Conservation (phyloP, 2,888 invertebrate genomes). For the Scaptomyza tumidula region DNA sequence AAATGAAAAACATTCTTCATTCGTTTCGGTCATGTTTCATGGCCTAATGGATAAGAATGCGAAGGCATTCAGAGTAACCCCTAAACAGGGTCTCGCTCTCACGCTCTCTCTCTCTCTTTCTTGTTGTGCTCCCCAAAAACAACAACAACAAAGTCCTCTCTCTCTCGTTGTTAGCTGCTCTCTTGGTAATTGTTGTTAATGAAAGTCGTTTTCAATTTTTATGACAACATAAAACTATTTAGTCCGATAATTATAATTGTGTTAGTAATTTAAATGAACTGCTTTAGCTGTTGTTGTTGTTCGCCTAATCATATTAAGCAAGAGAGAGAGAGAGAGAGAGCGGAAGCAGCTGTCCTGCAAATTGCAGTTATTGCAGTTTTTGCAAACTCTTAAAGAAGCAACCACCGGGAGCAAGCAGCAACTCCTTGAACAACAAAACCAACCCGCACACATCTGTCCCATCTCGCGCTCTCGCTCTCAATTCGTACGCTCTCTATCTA, state of each 20-base stretch:
- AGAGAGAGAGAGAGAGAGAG: background rate
- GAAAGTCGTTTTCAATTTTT: constrained; percentile 39
- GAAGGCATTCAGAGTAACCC: constrained; percentile 51
- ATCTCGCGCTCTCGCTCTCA: background rate
- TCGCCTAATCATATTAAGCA: constrained; percentile 5
- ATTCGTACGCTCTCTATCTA: constrained; percentile 9
- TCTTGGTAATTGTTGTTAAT: constrained; percentile 48
- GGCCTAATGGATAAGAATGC: constrained; percentile 22
- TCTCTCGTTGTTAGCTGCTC: constrained; percentile 13
- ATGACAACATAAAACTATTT: constrained; percentile 56
- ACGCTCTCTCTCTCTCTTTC: background rate
- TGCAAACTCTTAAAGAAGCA: constrained; percentile 30
- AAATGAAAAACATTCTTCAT: constrained; percentile 44
- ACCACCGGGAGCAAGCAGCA: constrained; percentile 38
- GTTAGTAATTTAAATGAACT: constrained; percentile 8
- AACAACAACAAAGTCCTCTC: constrained; percentile 25
- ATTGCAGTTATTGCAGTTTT: constrained; percentile 47
- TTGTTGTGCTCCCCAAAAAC: constrained; percentile 14
- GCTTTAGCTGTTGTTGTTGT: constrained; percentile 7
- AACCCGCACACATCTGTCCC: constrained; percentile 68
- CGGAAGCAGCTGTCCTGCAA: constrained; percentile 50
- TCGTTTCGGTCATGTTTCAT: constrained; percentile 40
- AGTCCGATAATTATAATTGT: constrained; percentile 24
- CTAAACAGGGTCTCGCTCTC: constrained; percentile 14
- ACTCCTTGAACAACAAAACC: constrained; percentile 46